phyloP scores from a whole-genome alignment of 1,140 invertebrate genomes.

The Macrobrachium rosenbergii region DNA sequence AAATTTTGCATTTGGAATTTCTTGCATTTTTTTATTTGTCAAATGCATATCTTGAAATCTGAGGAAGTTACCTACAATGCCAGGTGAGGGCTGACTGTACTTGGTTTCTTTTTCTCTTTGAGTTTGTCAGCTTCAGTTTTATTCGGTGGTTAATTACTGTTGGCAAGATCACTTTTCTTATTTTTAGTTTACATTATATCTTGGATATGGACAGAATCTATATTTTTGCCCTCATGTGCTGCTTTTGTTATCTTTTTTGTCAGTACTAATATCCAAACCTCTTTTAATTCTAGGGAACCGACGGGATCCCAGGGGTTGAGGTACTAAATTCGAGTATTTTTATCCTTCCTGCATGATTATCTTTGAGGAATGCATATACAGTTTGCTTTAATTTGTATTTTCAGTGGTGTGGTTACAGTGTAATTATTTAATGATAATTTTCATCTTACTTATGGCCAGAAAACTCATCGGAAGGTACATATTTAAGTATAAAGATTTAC shows the following conservation, averaged over 20 bases:
- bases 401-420: background rate
- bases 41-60: too few species aligned
- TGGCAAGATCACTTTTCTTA: too few species aligned
- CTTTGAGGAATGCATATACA: background rate
- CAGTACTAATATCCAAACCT: slow-evolving; percentile 20
- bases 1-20: too few species aligned
- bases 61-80: too few species aligned
- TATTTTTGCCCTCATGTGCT: slow-evolving; percentile 21
- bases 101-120: too few species aligned
- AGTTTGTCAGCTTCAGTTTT: too few species aligned
- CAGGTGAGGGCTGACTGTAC: too few species aligned
- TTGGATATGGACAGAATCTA: too few species aligned
- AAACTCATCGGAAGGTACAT: background rate
- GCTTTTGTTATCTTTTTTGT: background rate
- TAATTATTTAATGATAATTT: background rate
- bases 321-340: slow-evolving; percentile 72
- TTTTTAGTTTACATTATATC: too few species aligned
- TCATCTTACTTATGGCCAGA: background rate
- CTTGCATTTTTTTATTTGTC: too few species aligned
- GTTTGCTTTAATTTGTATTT: slow-evolving; percentile 10
- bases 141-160: too few species aligned
- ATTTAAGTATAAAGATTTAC: background rate
- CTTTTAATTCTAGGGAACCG: slow-evolving; percentile 82
- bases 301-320: slow-evolving; percentile 91
- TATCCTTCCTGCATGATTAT: slow-evolving; percentile 39